These are phyloP conservation scores for Myodes glareolus DNA, from an alignment of 2,113 vertebrate genomes.

Conservation along the genomic window DNA sequence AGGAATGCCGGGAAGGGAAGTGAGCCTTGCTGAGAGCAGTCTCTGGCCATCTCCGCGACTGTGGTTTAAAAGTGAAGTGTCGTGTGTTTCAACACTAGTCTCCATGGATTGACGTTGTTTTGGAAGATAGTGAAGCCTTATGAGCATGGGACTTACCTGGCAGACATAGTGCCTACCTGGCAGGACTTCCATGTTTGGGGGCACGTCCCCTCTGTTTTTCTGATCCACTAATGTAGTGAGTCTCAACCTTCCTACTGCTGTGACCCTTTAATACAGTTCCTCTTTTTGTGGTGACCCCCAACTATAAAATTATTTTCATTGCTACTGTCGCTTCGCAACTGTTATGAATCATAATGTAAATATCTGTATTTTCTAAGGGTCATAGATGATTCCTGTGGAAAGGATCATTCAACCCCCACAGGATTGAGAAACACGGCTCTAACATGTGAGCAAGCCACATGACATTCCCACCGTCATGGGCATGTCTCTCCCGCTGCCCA, in stretches of 20 bases:
- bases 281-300: neutral
- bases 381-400: neutral
- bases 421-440: neutral
- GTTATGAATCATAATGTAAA: neutral
- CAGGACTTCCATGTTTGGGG: neutral
- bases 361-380: neutral
- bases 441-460: neutral
- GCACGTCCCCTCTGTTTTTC: neutral
- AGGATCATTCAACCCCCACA: neutral
- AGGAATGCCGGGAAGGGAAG: neutral
- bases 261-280: neutral
- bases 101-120: neutral
- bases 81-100: neutral
- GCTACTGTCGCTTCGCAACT: neutral
- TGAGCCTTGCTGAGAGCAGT: neutral
- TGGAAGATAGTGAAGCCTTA: neutral
- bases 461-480: no score
- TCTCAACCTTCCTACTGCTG: neutral
- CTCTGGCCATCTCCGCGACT: neutral
- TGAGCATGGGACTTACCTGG: neutral
- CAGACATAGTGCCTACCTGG: neutral
- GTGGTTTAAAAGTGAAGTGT: neutral
- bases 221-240: neutral
- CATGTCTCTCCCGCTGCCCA: neutral
- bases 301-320: neutral